Base-by-base conservation (phyloP, 2,113 vertebrate species). In the Platycercus adscitus region DNA sequence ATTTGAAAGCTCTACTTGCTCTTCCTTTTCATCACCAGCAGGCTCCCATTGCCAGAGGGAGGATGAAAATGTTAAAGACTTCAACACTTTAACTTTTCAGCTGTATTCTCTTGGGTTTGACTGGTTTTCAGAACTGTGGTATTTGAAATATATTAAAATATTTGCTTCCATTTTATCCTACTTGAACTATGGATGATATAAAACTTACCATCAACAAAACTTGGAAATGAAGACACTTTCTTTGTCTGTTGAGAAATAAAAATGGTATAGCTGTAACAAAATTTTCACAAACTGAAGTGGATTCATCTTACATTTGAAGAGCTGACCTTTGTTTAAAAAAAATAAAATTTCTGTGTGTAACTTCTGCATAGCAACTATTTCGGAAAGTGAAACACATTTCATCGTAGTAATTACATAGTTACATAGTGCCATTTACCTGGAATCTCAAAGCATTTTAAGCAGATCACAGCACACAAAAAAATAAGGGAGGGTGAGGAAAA, bases 141-240 rank as follows among this genome's bases (percentile, higher is more conserved):
- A 15, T 89, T 91, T 60, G 35, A 55, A 75, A 28, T 21, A 44
- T 14, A 52, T 61, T 56, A n/a, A 68, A 94, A n/a, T 17, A 64
- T 63, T 88, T 66, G 3, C 39, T 92, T 68, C 18, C 20, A 61
- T 72, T 58, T 71, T 44, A 71, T 89, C 63, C 29, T 56, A 2
- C 31, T 88, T 79, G 29, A 37, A 11, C 17, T 35, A 14, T 17
- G 2, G 44, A 76, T 66, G 53, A 58, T 86, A 7, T 72, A 85
- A 86, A 88, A 96, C 99, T 99, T 98, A 99, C 99, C 99, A 95
- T 99, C 99, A 72, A 99, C 99, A 97, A 99, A 99, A 97, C 99
- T 99, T 91, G 99, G 99, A 96, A 99, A 99, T 9, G 99, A 98
- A 31, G 99, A 98, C 71, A 98, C 98, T 96, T 99, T 99, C 98